phyloP scores from a whole-genome alignment of 2,888 invertebrate genomes.

The Pristionchus japonicus region DNA sequence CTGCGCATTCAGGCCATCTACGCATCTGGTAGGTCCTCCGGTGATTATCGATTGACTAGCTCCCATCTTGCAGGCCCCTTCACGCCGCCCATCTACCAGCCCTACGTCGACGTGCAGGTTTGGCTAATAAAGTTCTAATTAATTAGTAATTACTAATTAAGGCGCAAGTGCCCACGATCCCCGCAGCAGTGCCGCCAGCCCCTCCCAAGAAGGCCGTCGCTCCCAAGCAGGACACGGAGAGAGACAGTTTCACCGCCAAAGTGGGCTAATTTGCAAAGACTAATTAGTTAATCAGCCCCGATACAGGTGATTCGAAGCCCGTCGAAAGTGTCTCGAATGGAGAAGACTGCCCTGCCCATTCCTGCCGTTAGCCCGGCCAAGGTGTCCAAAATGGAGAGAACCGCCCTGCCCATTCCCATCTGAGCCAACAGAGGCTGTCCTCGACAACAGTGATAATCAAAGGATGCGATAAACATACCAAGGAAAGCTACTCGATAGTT shows the following conservation, averaged over 20 bases:
- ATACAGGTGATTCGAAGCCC: constrained; percentile 23
- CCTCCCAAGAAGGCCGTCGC: neutral
- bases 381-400: neutral
- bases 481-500: neutral
- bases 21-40: constrained; percentile 1
- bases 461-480: constrained; percentile 16
- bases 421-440: neutral
- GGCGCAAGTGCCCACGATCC: neutral
- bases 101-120: constrained; percentile 16
- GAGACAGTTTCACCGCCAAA: constrained; percentile 25
- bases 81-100: constrained; percentile 30
- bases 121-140: neutral
- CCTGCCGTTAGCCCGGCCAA: constrained; percentile 20
- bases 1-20: neutral
- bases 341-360: constrained; percentile 14
- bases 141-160: neutral
- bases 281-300: neutral
- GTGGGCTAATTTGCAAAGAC: neutral
- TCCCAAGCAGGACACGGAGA: neutral
- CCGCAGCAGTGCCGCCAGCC: neutral
- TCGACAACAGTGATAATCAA: neutral
- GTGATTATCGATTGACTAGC: neutral
- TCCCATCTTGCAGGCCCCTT: neutral
- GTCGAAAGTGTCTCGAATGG: neutral
- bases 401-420: constrained; percentile 20